A percentile compares a stretch with the other conserved stretches of the same genome.
Evolutionary conservation across 2,797 vertebrate genomes (phyloP).

Genomic region (Lutra lutra): DNA sequence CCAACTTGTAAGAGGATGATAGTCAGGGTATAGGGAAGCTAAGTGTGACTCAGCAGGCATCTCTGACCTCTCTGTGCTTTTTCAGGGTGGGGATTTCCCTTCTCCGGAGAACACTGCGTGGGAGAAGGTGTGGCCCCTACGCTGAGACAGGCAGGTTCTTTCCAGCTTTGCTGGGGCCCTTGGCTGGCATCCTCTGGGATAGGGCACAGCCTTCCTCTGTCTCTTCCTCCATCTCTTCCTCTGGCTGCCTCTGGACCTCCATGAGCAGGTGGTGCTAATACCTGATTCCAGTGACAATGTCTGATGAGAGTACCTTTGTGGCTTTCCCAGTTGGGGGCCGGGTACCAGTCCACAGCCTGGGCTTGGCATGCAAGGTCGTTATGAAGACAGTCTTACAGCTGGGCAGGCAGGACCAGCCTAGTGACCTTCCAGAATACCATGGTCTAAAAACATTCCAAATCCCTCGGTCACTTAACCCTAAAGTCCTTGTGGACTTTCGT

Average conservation of each 20-base stretch:
- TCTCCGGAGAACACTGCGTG: accelerated
- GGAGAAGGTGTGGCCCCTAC: not conserved
- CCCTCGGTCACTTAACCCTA: not conserved
- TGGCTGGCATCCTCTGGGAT: not conserved
- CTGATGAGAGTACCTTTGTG: not conserved
- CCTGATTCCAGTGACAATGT: not conserved
- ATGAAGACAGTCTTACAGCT: not conserved
- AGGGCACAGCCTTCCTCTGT: not conserved
- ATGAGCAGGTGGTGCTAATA: not conserved
- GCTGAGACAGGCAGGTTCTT: not conserved
- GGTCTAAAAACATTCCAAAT: not conserved
- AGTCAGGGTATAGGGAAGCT: not conserved
- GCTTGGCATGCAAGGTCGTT: not conserved
- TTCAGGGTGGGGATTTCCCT: not conserved
- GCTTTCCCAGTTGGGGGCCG: not conserved
- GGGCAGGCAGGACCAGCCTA: not conserved
- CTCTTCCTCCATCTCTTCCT: not conserved
- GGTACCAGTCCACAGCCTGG: not conserved
- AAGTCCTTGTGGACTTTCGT: not conserved
- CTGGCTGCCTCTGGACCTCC: not conserved
- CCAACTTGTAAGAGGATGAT: not conserved
- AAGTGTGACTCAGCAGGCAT: not conserved
- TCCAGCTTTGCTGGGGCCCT: not conserved
- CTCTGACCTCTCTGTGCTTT: not conserved
- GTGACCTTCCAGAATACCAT: not conserved